These are phyloP conservation scores for Ectemnius continuus DNA, from an alignment of 2,888 invertebrate genomes.

Conservation along the genomic window DNA sequence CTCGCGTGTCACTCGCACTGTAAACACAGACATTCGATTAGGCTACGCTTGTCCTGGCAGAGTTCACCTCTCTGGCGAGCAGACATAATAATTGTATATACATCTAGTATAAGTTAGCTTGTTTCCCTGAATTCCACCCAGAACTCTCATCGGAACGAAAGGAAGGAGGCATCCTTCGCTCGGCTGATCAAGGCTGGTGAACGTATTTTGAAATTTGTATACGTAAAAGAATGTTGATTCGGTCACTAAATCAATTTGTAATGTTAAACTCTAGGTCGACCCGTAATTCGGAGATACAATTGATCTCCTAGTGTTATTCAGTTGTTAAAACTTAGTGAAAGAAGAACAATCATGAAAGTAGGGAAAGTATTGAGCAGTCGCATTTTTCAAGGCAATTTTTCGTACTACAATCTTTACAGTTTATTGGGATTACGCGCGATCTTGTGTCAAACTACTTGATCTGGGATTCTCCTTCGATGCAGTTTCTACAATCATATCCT, in stretches of 20 bases:
- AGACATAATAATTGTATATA: slow-evolving; percentile 59
- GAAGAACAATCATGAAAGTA: no score
- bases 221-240: no score
- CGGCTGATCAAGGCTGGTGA: neutral
- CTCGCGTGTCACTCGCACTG: slow-evolving; percentile 34
- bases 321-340: no score
- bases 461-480: slow-evolving; percentile 35
- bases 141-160: slow-evolving; percentile 9
- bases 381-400: neutral
- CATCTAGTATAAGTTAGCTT: slow-evolving; percentile 57
- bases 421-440: slow-evolving; percentile 8
- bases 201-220: no score
- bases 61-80: slow-evolving; percentile 32
- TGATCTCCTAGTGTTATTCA: no score
- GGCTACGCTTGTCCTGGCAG: slow-evolving; percentile 17
- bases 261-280: no score
- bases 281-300: no score
- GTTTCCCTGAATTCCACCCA: slow-evolving; percentile 30
- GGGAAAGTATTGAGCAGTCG: no score
- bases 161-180: slow-evolving; percentile 14
- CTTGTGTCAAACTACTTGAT: slow-evolving; percentile 18
- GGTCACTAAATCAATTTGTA: no score
- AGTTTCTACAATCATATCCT: slow-evolving; percentile 40
- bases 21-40: slow-evolving; percentile 46
- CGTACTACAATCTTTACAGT: neutral